Percentiles rank a stretch among this genome's conserved stretches.
phyloP scores from a whole-genome alignment of 2,797 vertebrate species.

The Crocidura indochinensis region DNA sequence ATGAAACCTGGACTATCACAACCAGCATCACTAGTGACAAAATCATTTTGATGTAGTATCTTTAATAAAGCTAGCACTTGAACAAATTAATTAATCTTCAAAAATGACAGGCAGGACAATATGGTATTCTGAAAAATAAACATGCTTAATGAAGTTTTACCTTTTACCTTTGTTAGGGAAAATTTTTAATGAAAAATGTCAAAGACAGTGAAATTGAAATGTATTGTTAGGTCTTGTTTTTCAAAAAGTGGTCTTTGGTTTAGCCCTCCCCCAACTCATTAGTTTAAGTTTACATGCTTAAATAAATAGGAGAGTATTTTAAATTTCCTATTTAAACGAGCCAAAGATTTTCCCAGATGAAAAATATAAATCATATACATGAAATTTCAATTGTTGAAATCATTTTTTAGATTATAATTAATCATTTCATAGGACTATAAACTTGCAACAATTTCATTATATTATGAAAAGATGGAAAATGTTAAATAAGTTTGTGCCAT shows the following conservation, averaged over 20 bases:
- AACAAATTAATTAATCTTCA: constrained; percentile 14
- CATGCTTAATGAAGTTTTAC: constrained; percentile 30
- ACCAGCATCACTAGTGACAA: constrained; percentile 1
- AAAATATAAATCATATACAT: constrained; percentile 55
- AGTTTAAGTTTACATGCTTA: constrained; percentile 44
- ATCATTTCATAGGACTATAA: constrained; percentile 51
- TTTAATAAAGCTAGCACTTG: constrained; percentile 50
- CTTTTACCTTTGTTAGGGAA: constrained; percentile 31
- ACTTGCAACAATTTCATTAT: constrained; percentile 29
- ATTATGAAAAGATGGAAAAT: constrained; percentile 63
- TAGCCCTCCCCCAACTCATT: neutral
- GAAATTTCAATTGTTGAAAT: constrained; percentile 53
- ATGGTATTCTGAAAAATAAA: neutral
- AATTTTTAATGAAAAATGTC: constrained; percentile 38
- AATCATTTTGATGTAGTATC: constrained; percentile 40
- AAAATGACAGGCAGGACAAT: constrained; percentile 6
- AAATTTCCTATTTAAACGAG: constrained; percentile 47
- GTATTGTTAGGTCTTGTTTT: constrained; percentile 18
- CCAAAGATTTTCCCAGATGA: neutral
- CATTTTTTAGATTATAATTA: constrained; percentile 56
- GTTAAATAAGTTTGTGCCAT: constrained; percentile 57
- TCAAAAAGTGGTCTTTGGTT: neutral
- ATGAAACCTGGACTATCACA: neutral
- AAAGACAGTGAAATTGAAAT: constrained; percentile 29
- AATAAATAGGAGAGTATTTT: constrained; percentile 18